Base-by-base conservation (phyloP, 2,888 invertebrate species). In the Plemyria rubiginata region DNA sequence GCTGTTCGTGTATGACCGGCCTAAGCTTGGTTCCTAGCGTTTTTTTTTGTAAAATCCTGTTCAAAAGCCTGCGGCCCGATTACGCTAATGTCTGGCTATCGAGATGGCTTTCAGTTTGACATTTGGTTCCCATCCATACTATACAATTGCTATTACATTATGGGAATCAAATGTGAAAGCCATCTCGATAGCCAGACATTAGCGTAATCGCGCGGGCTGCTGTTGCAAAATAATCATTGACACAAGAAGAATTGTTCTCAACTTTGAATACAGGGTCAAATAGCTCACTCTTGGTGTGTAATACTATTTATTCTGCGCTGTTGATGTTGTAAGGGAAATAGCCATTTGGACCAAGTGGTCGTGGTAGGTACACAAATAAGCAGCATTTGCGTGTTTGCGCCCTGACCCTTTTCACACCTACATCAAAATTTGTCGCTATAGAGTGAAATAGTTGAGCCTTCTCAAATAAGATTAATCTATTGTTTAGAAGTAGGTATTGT, bases 381-480 rank as follows among this genome's bases (percentile, higher is more conserved):
- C 15, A 53, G 38, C 16, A 32, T 50, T 54, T 5, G 50, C 41
- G 36, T 50, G 41, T 50, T 53, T 36, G 48, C 15, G 43, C 50
- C 58, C 41, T 62, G 68, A 68, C 70, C 70, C 70, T 66, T 66
- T 65, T 67, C 70, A 62, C 70, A 66, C 70, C 68, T 70, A 62
- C 67, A 60, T 70, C 70, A 70, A 64, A 68, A 68, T 65, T 66
- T 63, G 65, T 65, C 52, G 45, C 68, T 68, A 61, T 66, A 60
- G 58, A 61, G 63, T 52, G 46, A 55, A 64, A 67, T 62, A 67
- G 63, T 67, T 66, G 64, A 60, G 58, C 55, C 67, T 60, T 46
- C 52, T 57, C 58, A 57, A 60, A 66, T 62, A 58, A 65, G 66
- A 70, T 68, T 70, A 70, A 70, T 68, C 61, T 68, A 68, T 68